Evolutionary conservation across 2,888 invertebrate species (phyloP).

Genomic region (Coenonympha glycerion): DNA sequence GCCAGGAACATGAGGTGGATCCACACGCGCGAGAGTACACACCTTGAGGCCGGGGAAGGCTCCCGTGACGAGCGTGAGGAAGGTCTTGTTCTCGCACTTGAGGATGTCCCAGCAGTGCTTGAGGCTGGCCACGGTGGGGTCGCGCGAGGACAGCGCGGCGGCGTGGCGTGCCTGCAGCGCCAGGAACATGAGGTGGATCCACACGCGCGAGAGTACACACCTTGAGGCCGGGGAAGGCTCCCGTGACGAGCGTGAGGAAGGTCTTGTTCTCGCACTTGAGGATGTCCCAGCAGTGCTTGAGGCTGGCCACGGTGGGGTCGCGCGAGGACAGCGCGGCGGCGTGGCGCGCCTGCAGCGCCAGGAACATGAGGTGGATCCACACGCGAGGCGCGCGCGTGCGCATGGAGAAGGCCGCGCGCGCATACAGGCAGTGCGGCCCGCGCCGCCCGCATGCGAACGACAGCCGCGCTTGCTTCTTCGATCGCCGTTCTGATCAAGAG

Average conservation of each 20-base stretch:
- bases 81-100: slow-evolving; percentile 92
- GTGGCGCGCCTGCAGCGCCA: slow-evolving; percentile 90
- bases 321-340: slow-evolving; percentile 86
- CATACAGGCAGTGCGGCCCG: slow-evolving; percentile 90
- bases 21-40: slow-evolving; percentile 80
- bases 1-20: slow-evolving; percentile 97
- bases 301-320: slow-evolving; percentile 86
- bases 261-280: slow-evolving; percentile 93
- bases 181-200: slow-evolving; percentile 98
- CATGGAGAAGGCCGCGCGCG: slow-evolving; percentile 85
- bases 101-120: slow-evolving; percentile 97
- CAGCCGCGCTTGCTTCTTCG: slow-evolving; percentile 90
- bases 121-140: slow-evolving; percentile 86
- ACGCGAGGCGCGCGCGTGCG: slow-evolving; percentile 87
- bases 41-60: slow-evolving; percentile 94
- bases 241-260: slow-evolving; percentile 92
- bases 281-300: slow-evolving; percentile 96
- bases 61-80: slow-evolving; percentile 92
- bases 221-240: slow-evolving; percentile 93
- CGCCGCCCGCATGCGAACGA: slow-evolving; percentile 92
- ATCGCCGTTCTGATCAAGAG: slow-evolving; percentile 77
- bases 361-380: slow-evolving; percentile 98
- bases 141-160: slow-evolving; percentile 86
- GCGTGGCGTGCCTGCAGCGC: slow-evolving; percentile 89
- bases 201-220: slow-evolving; percentile 78